A percentile compares a stretch with the other conserved stretches of the same genome.
Evolutionary conservation across 2,113 vertebrate species (phyloP).

Genomic region (Nibea albiflora): DNA sequence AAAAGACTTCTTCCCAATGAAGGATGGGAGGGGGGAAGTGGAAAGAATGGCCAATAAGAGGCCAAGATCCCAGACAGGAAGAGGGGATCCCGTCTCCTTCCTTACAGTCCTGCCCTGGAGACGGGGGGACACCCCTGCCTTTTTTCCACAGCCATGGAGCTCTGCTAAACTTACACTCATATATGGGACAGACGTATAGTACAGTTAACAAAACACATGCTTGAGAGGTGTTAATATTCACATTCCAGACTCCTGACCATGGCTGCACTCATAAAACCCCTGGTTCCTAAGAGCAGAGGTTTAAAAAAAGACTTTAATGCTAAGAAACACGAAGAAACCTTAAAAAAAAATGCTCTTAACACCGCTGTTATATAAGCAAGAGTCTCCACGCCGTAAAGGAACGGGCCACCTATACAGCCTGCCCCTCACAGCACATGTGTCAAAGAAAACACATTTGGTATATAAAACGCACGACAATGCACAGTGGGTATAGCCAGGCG

Average conservation of each 20-base stretch:
- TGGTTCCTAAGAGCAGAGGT: constrained; percentile 37
- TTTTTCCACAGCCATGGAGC: constrained; percentile 40
- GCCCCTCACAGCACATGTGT: constrained; percentile 43
- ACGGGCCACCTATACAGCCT: constrained; percentile 56
- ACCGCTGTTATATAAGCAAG: constrained; percentile 63
- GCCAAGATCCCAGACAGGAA: constrained; percentile 73
- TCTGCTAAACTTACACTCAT: neutral
- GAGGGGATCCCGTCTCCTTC: constrained; percentile 78
- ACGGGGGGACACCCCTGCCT: constrained; percentile 71
- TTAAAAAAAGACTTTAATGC: constrained; percentile 56
- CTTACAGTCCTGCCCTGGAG: constrained; percentile 41
- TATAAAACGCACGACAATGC: constrained; percentile 59
- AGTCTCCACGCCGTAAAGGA: constrained; percentile 40
- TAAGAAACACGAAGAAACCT: constrained; percentile 56
- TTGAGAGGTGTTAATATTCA: constrained; percentile 71
- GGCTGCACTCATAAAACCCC: constrained; percentile 52
- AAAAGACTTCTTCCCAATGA: constrained; percentile 52
- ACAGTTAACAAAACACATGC: constrained; percentile 61
- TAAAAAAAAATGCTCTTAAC: constrained; percentile 64
- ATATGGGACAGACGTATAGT: constrained; percentile 19
- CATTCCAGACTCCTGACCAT: constrained; percentile 71
- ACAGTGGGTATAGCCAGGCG: constrained; percentile 36
- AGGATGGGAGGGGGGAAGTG: constrained; percentile 38
- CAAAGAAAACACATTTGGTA: constrained; percentile 42
- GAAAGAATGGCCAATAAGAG: constrained; percentile 56